Conservation (phyloP, 2,797 vertebrate species). For the Poeciliopsis infans region DNA sequence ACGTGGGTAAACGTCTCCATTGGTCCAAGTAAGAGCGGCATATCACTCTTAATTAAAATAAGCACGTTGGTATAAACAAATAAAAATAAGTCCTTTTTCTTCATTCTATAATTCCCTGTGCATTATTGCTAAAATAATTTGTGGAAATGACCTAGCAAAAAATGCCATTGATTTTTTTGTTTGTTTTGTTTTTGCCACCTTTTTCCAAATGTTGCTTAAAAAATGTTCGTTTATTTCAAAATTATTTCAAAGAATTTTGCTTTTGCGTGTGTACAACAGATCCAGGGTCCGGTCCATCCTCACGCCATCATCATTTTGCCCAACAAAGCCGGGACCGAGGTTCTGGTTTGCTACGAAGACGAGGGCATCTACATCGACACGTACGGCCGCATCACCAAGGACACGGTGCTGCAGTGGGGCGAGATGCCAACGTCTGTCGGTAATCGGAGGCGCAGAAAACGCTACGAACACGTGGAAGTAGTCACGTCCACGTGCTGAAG, state of each 20-base stretch:
- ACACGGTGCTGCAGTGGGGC: constrained; percentile 92
- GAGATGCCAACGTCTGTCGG: constrained; percentile 93
- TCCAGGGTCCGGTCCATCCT: constrained; percentile 87
- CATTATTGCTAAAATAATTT: neutral
- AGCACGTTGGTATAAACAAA: neutral
- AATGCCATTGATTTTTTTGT: neutral
- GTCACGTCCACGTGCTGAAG: neutral
- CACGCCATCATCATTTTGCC: constrained; percentile 95
- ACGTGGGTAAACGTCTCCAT: neutral
- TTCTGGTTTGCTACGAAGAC: constrained; percentile 93
- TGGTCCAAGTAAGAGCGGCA: neutral
- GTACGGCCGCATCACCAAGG: constrained; percentile 93
- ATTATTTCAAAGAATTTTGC: neutral
- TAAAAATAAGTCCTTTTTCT: neutral
- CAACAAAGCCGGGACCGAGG: constrained; percentile 89
- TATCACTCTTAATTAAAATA: neutral
- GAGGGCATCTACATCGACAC: constrained; percentile 93
- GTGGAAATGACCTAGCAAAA: neutral
- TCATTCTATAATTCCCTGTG: neutral
- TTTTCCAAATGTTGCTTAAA: neutral
- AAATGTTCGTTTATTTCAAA: neutral
- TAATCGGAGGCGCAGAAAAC: constrained; percentile 62
- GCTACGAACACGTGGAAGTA: neutral
- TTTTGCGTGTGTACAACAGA: constrained; percentile 68
- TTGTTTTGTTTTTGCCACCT: neutral